Evolutionary conservation across 2,888 invertebrate species (phyloP), one percentile per base, ranked within the genome.

Genomic region (Polyommatus iphigenia): DNA sequence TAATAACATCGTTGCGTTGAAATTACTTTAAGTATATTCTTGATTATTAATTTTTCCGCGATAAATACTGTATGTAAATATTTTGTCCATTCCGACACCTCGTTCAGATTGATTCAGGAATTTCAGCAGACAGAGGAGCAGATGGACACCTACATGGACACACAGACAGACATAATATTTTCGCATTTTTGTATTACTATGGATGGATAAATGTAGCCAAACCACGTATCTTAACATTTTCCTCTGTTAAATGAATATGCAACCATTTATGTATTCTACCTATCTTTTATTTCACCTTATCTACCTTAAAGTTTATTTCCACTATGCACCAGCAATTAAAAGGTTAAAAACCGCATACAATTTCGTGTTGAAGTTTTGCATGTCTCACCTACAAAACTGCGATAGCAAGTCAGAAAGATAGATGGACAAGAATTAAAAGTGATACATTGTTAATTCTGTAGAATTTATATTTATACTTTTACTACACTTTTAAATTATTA

Each of bases 301-400:
- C 67, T 15, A 67, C 18, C 15, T 29, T 67, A 18, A 67, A 32
- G 29, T 18, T 67, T 67, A 67, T 29, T 67, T 32, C 18, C 32
- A 67, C 67, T 67, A 3, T 24, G 29, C 67, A 67, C 15, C 67
- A 67, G 67, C 67, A 67, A 67, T 67, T 67, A 29, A 67, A 67
- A 67, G 62, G 62, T 67, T 67, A 67, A 67, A 67, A 67, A 67
- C 67, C 67, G 67, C 67, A 67, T 67, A 67, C 67, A 5, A 67
- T 67, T 67, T 67, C 67, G 67, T 32, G 29, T 32, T 67, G 29
- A 67, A 67, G 67, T 32, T 67, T 67, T 67, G 67, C 67, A 32
- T 67, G 67, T 13, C 15, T 29, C 15, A 67, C 15, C 29, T 15
- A 29, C 67, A 32, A 67, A 29, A 18, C 29, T 67, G 29, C 32